Base-by-base conservation (phyloP, 2,888 invertebrate species). In the Dromius quadrimaculatus region DNA sequence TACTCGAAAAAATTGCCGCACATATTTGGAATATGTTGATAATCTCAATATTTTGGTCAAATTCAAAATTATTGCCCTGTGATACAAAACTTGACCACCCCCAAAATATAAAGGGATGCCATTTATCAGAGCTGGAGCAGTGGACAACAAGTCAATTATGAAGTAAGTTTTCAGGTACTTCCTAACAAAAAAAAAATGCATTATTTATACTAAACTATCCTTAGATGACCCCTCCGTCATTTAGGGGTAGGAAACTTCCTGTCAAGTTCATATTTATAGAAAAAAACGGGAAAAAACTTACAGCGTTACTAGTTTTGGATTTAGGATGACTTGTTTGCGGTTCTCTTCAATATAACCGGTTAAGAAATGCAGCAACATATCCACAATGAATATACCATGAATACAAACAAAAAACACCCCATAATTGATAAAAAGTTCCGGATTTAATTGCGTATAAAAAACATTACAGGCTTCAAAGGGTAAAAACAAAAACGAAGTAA, bases 301-400 rank as follows among this genome's bases (percentile, higher is more conserved):
- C 47, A 36, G 17, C 9, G 23, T 23, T 38, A 70, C 34, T 23
- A 9, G 8, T 62, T 5, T 47, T 13, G 41, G 62, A 5, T 22
- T 8, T n/a, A 62, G 28, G 9, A 70, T 62, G n/a, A 50, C 28
- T 32, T 32, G 41, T 15, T 62, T 45, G 1, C 22, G 45, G 17
- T 15, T 8, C 4, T 11, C n/a, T 15, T 50, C 13, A 1, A 17
- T 15, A 5, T 41, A 34, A 1, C 63, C 71, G 22, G 71, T 71
- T 3, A 54, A 28, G 32, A 63, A 71, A 41, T 47, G 15, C 3
- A 71, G 2, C 0, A 63, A 17, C n/a, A 71, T 54, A 41, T 71
- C 63, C 11, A 54, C 6, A 1, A 71, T 63, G 41, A 38, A 71
- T 4, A 71, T 43, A 4, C 50, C 5, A 63, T 63, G 41, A 1